phyloP scores from a whole-genome alignment of 2,113 vertebrate species.

The Microtus ochrogaster region DNA sequence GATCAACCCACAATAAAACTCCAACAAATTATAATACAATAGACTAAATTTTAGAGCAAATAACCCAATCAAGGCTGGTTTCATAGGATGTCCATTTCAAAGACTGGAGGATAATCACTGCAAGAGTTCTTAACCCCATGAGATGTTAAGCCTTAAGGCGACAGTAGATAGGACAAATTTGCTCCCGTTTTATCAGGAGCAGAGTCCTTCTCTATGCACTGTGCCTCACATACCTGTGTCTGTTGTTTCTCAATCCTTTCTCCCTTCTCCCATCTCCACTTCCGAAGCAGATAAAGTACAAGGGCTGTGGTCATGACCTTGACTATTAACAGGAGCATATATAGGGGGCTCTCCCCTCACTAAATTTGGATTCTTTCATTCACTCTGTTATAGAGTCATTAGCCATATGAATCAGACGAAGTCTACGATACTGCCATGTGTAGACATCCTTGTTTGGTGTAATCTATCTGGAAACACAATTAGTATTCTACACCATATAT shows the following conservation, averaged over 20 bases:
- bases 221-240: background rate
- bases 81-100: background rate
- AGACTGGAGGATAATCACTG: background rate
- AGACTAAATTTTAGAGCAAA: background rate
- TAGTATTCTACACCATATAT: background rate
- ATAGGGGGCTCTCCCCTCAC: background rate
- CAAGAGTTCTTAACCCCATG: background rate
- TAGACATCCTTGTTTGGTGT: background rate
- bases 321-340: background rate
- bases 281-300: background rate
- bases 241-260: background rate
- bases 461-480: slow-evolving; percentile 28
- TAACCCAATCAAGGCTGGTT: background rate
- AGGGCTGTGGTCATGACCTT: background rate
- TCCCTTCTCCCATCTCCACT: background rate
- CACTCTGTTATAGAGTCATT: background rate
- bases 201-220: background rate
- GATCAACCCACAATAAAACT: background rate
- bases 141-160: background rate
- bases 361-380: background rate
- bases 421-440: background rate
- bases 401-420: background rate
- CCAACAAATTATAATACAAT: background rate
- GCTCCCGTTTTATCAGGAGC: background rate
- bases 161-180: background rate